Conservation (phyloP, 1,140 invertebrate species). For the Calephelis nemesis region DNA sequence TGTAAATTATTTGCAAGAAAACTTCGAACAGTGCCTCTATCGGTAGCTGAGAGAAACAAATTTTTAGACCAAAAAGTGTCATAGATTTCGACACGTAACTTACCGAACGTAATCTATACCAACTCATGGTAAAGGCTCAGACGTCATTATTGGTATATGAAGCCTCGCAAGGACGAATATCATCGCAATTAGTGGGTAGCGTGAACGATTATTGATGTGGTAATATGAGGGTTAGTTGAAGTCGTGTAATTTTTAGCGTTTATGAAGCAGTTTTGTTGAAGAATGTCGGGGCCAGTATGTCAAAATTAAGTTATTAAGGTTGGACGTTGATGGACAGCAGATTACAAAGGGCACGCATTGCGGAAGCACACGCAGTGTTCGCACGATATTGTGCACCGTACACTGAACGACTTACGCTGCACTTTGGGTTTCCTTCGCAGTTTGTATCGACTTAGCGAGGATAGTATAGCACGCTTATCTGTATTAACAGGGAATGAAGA, state of each 20-base stretch:
- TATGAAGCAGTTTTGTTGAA: constrained; percentile 49
- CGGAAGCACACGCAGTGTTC: constrained; percentile 53
- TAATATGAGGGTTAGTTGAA: constrained; percentile 45
- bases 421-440: constrained; percentile 36
- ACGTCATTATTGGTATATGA: constrained; percentile 54
- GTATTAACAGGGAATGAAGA: too few relatives aligned
- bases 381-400: constrained; percentile 35
- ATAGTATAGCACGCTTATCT: background rate
- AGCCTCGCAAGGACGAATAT: constrained; percentile 53
- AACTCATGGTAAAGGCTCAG: background rate
- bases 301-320: constrained; percentile 71
- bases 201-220: constrained; percentile 47
- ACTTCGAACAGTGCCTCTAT: too few relatives aligned
- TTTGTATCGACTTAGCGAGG: constrained; percentile 39
- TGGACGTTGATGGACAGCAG: constrained; percentile 66
- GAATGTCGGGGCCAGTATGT: constrained; percentile 48
- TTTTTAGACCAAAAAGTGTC: too few relatives aligned
- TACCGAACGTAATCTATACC: too few relatives aligned
- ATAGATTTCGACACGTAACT: too few relatives aligned
- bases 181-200: constrained; percentile 53
- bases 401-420: constrained; percentile 33
- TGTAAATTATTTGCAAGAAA: too few relatives aligned
- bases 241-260: constrained; percentile 52
- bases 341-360: constrained; percentile 56
- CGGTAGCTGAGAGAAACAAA: too few relatives aligned